Evolutionary conservation across 2,113 vertebrate species (phyloP), one percentile per base, ranked within the genome.

Genomic region (Hymenochirus boettgeri): DNA sequence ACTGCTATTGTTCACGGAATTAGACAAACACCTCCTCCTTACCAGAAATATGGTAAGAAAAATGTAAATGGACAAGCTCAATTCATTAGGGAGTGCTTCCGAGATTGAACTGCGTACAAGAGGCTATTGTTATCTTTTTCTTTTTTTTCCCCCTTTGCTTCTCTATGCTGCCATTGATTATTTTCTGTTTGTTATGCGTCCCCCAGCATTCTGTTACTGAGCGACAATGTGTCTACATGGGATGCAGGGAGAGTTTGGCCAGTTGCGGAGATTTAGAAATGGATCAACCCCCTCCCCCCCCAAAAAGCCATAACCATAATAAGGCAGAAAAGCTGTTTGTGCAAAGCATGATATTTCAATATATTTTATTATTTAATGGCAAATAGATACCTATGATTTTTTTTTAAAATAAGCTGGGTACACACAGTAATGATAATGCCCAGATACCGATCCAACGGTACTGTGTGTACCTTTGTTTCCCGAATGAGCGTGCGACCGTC

Each of bases 41-140:
- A 65, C 63, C 63, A 65, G 63, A 65, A 65, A 48, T 65, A 65
- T 57, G 54, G 63, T 26, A 35, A 65, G 53, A 65, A 57, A 64
- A 57, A 57, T 65, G 53, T 57, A 65, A 65, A 65, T 65, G 63
- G 22, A 57, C 39, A 25, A 21, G 18, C 9, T 19, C 26, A 65
- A 57, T 35, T 55, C 63, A 48, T 57, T 31, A 47, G 54, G 63
- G 63, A 65, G 53, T 45, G 33, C 63, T 65, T 57, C 6, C 27
- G 8, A 35, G 63, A 45, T 46, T 18, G 42, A 57, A 50, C 18
- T 25, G 51, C 42, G 35, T 46, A 64, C 63, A 57, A 37, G 42
- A 50, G 18, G 53, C 57, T 57, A 11, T 55, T 55, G n/a, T 29
- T 52, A 12, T 52, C 3, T 50, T 53, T 53, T 53, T 25, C 18